Percentiles rank a stretch among this genome's conserved stretches.
These are phyloP conservation scores for Petrocephalus sullivani DNA, from an alignment of 2,797 vertebrate genomes.

Conservation along the genomic window DNA sequence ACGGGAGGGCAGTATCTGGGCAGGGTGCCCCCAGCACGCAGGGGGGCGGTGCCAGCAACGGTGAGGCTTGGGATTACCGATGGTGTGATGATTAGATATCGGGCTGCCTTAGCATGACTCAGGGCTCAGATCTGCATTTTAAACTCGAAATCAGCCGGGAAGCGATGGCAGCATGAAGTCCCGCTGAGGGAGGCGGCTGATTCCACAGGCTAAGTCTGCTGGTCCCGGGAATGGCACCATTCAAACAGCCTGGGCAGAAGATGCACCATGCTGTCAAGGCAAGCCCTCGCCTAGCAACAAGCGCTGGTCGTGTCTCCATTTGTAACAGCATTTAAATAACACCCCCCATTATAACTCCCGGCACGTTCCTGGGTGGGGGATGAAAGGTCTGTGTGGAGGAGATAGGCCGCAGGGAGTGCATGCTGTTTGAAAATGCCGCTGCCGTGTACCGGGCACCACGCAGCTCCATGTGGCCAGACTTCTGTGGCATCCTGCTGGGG, in stretches of 20 bases:
- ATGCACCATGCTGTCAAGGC: neutral
- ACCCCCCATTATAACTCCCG: conserved; percentile 1
- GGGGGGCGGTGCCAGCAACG: neutral
- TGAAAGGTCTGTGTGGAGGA: conserved; percentile 22
- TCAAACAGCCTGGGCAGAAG: neutral
- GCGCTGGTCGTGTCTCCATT: neutral
- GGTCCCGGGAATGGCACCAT: neutral
- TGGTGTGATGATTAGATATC: conserved; percentile 34
- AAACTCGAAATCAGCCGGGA: conserved; percentile 35
- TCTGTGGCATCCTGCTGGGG: conserved; percentile 47
- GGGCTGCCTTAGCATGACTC: conserved; percentile 29
- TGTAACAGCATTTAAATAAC: neutral
- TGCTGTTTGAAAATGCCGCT: conserved; percentile 34
- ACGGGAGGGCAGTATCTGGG: neutral
- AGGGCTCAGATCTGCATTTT: conserved; percentile 33
- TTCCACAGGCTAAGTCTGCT: neutral
- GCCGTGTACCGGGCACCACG: conserved; percentile 38
- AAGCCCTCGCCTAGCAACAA: neutral
- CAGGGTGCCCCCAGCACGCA: neutral
- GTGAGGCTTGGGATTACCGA: conserved; percentile 28
- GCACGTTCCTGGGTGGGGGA: conserved; percentile 2
- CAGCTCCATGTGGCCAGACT: conserved; percentile 28
- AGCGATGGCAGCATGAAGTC: neutral
- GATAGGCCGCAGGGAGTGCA: conserved; percentile 39
- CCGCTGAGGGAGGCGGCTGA: neutral